Conservation (phyloP, 2,888 invertebrate genomes). For the Ochropleura plecta region DNA sequence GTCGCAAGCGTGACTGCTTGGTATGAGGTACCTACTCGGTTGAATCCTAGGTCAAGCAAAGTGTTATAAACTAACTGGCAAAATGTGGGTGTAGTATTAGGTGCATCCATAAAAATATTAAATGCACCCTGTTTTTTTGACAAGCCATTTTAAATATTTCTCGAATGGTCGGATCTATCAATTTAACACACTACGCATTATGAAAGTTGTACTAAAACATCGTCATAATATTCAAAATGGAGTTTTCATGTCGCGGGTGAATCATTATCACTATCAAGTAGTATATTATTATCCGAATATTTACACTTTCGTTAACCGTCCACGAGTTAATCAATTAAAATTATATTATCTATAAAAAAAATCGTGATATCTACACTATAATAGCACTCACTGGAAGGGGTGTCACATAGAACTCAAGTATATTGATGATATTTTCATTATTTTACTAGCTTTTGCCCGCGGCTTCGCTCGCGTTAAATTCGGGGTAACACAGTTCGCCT, state of each 20-base stretch:
- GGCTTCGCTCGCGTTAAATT: no score
- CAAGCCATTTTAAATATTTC: background rate
- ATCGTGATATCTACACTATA: slow-evolving; percentile 47
- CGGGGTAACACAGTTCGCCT: no score
- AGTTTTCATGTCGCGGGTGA: slow-evolving; percentile 24
- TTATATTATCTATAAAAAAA: slow-evolving; percentile 55
- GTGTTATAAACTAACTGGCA: no score
- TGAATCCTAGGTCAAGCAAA: no score
- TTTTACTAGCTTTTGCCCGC: no score
- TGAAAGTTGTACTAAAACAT: slow-evolving; percentile 14
- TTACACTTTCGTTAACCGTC: slow-evolving; percentile 38
- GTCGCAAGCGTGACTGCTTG: no score
- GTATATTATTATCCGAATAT: slow-evolving; percentile 10
- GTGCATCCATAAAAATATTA: no score
- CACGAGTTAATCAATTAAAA: slow-evolving; percentile 60
- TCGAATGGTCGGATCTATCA: background rate
- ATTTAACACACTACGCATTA: slow-evolving; percentile 13
- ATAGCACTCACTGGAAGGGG: slow-evolving; percentile 39
- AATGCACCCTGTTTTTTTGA: no score
- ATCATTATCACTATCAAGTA: slow-evolving; percentile 8
- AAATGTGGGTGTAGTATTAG: no score
- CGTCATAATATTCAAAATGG: slow-evolving; percentile 18
- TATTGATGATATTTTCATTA: background rate
- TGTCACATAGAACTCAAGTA: background rate
- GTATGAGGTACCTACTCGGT: no score